Evolutionary conservation across 2,113 vertebrate genomes (phyloP).

Genomic region (Microtus oregoni): DNA sequence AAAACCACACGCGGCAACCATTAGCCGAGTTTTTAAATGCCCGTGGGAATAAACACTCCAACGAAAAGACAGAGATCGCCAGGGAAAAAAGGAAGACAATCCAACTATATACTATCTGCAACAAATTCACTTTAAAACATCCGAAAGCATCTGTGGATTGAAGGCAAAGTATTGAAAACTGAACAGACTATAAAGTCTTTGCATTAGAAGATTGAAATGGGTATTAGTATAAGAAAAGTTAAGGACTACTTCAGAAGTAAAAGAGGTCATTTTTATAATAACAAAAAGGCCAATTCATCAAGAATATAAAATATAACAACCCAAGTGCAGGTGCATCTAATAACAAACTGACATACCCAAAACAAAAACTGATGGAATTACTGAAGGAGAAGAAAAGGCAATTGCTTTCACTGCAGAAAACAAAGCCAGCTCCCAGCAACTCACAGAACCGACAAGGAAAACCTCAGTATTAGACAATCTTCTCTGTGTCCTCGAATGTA

Average conservation of each 20-base stretch:
- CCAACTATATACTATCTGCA: background rate
- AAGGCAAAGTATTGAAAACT: background rate
- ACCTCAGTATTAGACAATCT: conserved; percentile 10
- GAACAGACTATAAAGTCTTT: background rate
- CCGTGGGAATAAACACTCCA: background rate
- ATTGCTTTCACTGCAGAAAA: background rate
- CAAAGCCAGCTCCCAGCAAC: background rate
- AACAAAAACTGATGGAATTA: background rate
- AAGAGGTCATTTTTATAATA: background rate
- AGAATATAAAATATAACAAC: conserved; percentile 21
- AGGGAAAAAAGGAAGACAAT: background rate
- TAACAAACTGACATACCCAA: background rate
- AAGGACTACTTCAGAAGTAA: conserved; percentile 3
- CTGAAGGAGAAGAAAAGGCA: background rate
- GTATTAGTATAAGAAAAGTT: background rate
- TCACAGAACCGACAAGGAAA: conserved; percentile 33
- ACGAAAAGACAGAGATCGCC: background rate
- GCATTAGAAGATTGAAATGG: background rate
- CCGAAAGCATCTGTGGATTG: background rate
- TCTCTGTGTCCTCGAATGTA: background rate
- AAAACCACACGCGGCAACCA: no score
- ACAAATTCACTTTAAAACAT: background rate
- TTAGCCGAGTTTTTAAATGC: background rate
- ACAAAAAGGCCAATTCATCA: background rate
- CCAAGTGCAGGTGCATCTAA: background rate